phyloP scores from a whole-genome alignment of 2,113 vertebrate species.

The Lucifuga dentata region DNA sequence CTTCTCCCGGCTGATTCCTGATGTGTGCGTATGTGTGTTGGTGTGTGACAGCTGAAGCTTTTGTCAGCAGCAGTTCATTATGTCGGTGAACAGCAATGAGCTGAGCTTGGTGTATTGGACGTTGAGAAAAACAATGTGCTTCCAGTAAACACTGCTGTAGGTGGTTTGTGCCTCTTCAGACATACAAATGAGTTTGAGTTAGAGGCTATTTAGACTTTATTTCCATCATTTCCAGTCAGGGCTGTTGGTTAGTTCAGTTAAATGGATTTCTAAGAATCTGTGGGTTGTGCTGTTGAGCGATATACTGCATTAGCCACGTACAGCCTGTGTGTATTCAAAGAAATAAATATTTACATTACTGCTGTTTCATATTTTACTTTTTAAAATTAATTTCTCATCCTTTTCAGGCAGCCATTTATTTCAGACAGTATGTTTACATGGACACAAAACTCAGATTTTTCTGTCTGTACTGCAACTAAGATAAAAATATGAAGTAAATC shows the following conservation, averaged over 20 bases:
- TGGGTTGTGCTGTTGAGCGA: background rate
- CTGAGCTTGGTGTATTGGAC: constrained; percentile 31
- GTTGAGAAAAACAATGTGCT: constrained; percentile 49
- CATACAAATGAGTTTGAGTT: constrained; percentile 30
- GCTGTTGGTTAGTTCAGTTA: background rate
- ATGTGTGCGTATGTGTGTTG: background rate
- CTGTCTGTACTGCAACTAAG: too few species aligned
- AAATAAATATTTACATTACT: too few species aligned
- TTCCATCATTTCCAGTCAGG: constrained; percentile 30
- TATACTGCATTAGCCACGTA: background rate
- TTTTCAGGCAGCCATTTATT: too few species aligned
- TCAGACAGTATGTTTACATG: too few species aligned
- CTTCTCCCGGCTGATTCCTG: background rate
- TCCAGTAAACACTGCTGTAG: constrained; percentile 33
- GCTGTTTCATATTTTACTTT: too few species aligned
- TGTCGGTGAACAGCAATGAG: constrained; percentile 23
- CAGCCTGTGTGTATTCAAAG: too few species aligned
- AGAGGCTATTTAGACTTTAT: background rate
- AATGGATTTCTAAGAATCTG: constrained; percentile 10
- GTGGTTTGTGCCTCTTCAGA: constrained; percentile 38
- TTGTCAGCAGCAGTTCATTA: constrained; percentile 59
- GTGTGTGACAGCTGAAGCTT: constrained; percentile 15
- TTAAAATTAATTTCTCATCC: too few species aligned
- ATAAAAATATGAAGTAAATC: too few species aligned
- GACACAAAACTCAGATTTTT: too few species aligned